A percentile compares a stretch with the other conserved stretches of the same genome.
These are phyloP conservation scores for Cephalopholis sonnerati DNA, from an alignment of 2,113 vertebrate species.

Conservation along the genomic window DNA sequence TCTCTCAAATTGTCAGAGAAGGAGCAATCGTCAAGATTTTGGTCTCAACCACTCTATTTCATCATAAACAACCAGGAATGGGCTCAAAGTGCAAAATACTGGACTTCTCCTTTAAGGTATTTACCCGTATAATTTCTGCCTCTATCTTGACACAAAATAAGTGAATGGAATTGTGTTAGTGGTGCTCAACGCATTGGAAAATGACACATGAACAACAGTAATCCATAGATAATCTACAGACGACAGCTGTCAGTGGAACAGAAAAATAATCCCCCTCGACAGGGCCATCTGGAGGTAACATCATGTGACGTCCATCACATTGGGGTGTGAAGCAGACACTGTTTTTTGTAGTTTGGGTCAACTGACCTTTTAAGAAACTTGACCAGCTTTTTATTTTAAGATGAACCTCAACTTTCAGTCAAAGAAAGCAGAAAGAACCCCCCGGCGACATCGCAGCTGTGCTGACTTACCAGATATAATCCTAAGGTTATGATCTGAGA, in stretches of 20 bases:
- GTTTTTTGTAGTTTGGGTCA: background rate
- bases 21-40: too few species aligned
- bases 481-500: background rate
- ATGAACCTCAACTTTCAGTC: background rate
- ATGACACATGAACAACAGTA: background rate
- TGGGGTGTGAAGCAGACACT: background rate
- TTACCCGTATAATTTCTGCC: background rate
- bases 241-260: background rate
- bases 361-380: background rate
- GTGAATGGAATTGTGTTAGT: background rate
- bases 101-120: background rate
- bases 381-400: slow-evolving; percentile 4
- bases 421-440: background rate
- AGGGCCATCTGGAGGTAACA: background rate
- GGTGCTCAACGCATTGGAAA: background rate
- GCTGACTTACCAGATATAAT: background rate
- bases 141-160: background rate
- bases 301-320: background rate
- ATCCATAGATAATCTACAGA: background rate
- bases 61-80: too few species aligned
- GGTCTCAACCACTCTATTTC: too few species aligned
- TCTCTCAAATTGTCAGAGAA: too few species aligned
- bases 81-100: too few species aligned
- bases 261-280: background rate
- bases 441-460: background rate